phyloP scores from a whole-genome alignment of 92 coral and sea anemone species.

The Scolanthus callimorphus region DNA sequence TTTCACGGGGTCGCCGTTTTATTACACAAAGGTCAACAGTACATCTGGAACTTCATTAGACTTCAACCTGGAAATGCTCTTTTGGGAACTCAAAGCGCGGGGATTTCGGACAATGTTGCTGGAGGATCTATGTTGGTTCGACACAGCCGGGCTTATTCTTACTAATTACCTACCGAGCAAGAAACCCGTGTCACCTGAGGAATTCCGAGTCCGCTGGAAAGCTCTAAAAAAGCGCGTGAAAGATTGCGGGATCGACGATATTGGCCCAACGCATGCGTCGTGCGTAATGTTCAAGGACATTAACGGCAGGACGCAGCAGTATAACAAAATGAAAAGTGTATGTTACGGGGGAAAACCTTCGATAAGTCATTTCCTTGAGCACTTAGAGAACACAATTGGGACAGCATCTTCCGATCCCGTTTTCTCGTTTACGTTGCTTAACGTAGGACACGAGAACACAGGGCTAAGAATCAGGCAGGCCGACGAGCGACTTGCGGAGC shows the following conservation, averaged over 20 bases:
- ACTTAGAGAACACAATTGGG: not conserved
- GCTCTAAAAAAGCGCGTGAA: slow-evolving; percentile 7
- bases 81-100: slow-evolving; percentile 28
- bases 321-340: slow-evolving; percentile 9
- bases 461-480: slow-evolving; percentile 53
- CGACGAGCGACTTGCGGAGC: slow-evolving; percentile 42
- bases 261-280: slow-evolving; percentile 48
- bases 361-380: slow-evolving; percentile 18
- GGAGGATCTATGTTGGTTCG: slow-evolving; percentile 70
- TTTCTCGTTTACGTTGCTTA: slow-evolving; percentile 50
- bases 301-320: slow-evolving; percentile 40
- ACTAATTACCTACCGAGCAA: slow-evolving; percentile 20
- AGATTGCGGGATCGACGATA: slow-evolving; percentile 40
- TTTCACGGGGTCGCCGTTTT: slow-evolving; percentile 37
- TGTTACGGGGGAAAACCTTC: slow-evolving; percentile 19
- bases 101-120: slow-evolving; percentile 59
- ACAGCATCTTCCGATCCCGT: not conserved
- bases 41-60: slow-evolving; percentile 4
- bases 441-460: slow-evolving; percentile 57
- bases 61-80: slow-evolving; percentile 30
- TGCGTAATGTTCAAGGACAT: slow-evolving; percentile 37
- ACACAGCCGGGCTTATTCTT: slow-evolving; percentile 47
- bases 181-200: slow-evolving; percentile 15
- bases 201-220: slow-evolving; percentile 36
- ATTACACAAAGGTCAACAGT: too few relatives aligned